Evolutionary conservation across 2,888 invertebrate genomes (phyloP), one percentile per base, ranked within the genome.

Genomic region (Rutpela maculata): DNA sequence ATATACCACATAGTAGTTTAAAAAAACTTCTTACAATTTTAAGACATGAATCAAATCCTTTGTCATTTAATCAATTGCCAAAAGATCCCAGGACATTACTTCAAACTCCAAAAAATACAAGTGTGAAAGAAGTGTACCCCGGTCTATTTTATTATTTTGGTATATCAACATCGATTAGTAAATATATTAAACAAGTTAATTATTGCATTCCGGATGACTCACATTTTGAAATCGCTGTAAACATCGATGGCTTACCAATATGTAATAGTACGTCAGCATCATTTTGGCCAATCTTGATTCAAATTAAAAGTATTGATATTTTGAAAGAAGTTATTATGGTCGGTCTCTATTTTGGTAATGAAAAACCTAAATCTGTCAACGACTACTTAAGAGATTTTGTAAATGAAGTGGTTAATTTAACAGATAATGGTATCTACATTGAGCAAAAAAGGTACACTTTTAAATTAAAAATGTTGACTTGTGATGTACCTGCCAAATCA

Each of bases 101-200:
- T 55, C 55, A 55, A 55, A n/a, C 12, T 55, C 55, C 55, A 12
- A 55, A 12, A 55, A 55, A 55, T 55, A n/a, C 12, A 55, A 4
- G n/a, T 55, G 55, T 55, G 3, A 55, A 55, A 55, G n/a, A n/a
- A 12, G 15, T n/a, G 4, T 55, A n/a, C 12, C 55, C 55, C 12
- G 55, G 55, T 55, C 55, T 7, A 55, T n/a, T 55, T 55, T 55
- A 55, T n/a, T 55, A 55, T n/a, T 55, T 55, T 55, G 55, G 12
- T 55, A n/a, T 55, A 55, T 5, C 55, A n/a, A 7, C 11, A n/a
- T 55, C 55, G n/a, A 55, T 55, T 55, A 55, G 12, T 12, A 55
- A 55, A 55, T 55, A 55, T 55, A 7, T 55, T 55, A 55, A 55
- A 55, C 12, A 55, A 11, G 5, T 55, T 55, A 55, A 55, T 55